Evolutionary conservation across 1,140 invertebrate species (phyloP).

Genomic region (Globodera rostochiensis): DNA sequence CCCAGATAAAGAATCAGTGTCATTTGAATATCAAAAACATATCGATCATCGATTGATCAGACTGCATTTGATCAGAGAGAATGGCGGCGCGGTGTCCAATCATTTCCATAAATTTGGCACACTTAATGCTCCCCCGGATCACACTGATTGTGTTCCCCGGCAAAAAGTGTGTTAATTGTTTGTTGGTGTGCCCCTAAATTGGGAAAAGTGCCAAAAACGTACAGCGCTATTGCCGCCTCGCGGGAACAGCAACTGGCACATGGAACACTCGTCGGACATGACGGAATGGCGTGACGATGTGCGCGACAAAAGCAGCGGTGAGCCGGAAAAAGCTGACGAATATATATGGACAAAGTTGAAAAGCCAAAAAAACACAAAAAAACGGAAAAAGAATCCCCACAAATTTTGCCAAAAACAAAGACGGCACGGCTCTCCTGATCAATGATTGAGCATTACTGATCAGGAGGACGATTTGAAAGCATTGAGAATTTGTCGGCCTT

Average conservation of each 20-base stretch:
- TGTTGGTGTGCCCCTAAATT: neutral
- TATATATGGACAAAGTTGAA: neutral
- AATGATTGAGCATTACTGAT: neutral
- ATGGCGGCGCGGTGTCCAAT: too few relatives aligned
- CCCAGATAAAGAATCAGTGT: too few relatives aligned
- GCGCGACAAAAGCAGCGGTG: neutral
- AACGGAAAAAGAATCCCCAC: neutral
- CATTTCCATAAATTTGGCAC: too few relatives aligned
- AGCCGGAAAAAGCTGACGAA: constrained; percentile 3
- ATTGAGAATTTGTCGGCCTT: neutral
- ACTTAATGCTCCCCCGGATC: too few relatives aligned
- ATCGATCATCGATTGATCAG: too few relatives aligned
- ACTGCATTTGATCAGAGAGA: too few relatives aligned
- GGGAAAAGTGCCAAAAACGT: constrained; percentile 30
- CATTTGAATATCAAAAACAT: too few relatives aligned
- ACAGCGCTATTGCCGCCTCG: constrained; percentile 50
- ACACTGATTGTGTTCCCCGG: too few relatives aligned
- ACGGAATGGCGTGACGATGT: constrained; percentile 20
- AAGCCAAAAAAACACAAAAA: neutral
- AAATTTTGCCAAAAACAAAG: too few relatives aligned
- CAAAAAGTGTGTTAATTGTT: too few relatives aligned
- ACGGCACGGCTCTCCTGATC: neutral
- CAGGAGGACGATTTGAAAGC: neutral
- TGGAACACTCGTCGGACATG: constrained; percentile 58
- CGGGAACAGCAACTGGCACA: constrained; percentile 62